phyloP scores from a whole-genome alignment of 2,888 invertebrate species.

The Meteorus cinctellus region DNA sequence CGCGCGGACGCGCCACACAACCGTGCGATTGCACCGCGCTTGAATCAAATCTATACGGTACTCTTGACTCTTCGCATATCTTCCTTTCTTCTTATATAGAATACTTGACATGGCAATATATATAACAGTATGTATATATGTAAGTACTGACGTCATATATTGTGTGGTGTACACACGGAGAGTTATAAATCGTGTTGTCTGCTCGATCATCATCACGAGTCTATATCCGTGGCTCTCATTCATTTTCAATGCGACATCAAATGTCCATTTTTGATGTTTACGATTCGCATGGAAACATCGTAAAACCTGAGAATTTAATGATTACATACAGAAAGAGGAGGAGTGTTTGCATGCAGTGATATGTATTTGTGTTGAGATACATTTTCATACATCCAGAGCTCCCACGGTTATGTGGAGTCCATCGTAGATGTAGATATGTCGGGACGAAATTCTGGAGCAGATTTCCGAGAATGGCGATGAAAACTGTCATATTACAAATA shows the following conservation, averaged over 20 bases:
- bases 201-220: conserved; percentile 37
- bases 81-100: conserved; percentile 33
- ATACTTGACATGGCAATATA: conserved; percentile 30
- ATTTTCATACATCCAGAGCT: neutral
- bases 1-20: conserved; percentile 55
- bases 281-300: neutral
- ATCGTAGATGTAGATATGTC: no score
- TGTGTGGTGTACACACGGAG: conserved; percentile 29
- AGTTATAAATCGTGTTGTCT: conserved; percentile 38
- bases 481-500: no score
- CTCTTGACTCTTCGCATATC: conserved; percentile 39
- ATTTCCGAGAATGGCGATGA: no score
- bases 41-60: conserved; percentile 49
- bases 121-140: conserved; percentile 29
- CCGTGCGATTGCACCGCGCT: conserved; percentile 50
- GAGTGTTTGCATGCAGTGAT: neutral
- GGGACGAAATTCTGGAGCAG: no score
- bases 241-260: conserved; percentile 14
- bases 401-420: neutral
- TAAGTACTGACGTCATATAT: conserved; percentile 16
- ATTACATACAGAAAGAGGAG: neutral
- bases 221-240: conserved; percentile 21
- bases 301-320: neutral
- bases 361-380: neutral
- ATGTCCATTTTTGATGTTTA: conserved; percentile 9